Percentiles rank a stretch among this genome's conserved stretches.
Conservation (phyloP, 1,140 invertebrate genomes). For the Formica exsecta region DNA sequence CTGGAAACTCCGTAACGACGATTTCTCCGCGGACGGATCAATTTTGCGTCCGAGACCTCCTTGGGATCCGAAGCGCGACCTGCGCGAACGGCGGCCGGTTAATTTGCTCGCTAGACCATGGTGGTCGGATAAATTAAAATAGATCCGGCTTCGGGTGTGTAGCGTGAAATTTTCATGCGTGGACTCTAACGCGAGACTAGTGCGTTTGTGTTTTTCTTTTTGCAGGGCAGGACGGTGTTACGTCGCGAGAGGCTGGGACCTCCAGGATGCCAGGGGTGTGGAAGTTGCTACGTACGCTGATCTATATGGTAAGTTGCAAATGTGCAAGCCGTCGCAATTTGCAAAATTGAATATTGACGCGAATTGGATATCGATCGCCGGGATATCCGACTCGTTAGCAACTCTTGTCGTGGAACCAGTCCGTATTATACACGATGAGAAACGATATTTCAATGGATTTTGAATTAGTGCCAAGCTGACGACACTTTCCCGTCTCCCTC, state of each 20-base stretch:
- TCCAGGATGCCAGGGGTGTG: constrained; percentile 86
- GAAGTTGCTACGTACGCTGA: constrained; percentile 85
- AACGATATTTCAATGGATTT: constrained; percentile 13
- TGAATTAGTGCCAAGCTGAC: constrained; percentile 3
- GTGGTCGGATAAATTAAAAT: constrained; percentile 82
- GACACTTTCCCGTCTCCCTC: not conserved
- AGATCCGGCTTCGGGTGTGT: constrained; percentile 78
- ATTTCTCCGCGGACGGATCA: constrained; percentile 79
- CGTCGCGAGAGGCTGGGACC: constrained; percentile 85
- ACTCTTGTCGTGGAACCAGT: no score
- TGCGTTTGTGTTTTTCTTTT: constrained; percentile 58
- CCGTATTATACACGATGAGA: no score
- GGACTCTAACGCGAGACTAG: not conserved
- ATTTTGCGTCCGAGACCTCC: constrained; percentile 82
- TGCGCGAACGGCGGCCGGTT: constrained; percentile 79
- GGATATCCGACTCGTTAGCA: no score
- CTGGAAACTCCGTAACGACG: constrained; percentile 69
- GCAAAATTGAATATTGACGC: constrained; percentile 1
- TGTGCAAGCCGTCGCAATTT: constrained; percentile 36
- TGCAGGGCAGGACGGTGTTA: constrained; percentile 83
- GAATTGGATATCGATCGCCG: not conserved
- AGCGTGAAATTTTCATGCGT: constrained; percentile 28
- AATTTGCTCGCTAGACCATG: constrained; percentile 84
- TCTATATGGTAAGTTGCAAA: constrained; percentile 83
- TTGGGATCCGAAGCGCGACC: constrained; percentile 84